Percentiles rank a stretch among this genome's conserved stretches.
Conservation (phyloP, 2,888 invertebrate species). For the Pseudococcus viburni region DNA sequence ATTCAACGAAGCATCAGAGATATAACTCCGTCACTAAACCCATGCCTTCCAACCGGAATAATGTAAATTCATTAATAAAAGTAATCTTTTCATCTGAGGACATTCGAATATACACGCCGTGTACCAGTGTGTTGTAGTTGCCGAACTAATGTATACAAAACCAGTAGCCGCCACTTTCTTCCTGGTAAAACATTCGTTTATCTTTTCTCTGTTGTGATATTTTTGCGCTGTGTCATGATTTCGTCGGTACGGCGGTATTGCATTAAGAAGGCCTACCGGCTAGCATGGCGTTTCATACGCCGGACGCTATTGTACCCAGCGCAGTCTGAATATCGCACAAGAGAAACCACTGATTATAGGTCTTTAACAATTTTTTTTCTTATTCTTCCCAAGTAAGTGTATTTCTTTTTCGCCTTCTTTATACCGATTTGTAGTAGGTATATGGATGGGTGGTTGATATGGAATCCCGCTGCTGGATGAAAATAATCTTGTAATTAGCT, state of each 20-base stretch:
- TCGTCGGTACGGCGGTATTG: slow-evolving; percentile 56
- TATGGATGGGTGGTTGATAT: neutral
- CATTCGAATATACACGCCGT: slow-evolving; percentile 57
- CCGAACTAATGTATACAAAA: slow-evolving; percentile 58
- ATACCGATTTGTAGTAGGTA: neutral
- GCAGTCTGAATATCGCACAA: neutral
- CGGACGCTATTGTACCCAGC: neutral
- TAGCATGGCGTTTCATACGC: neutral
- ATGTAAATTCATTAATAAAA: slow-evolving; percentile 67
- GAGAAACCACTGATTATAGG: slow-evolving; percentile 61
- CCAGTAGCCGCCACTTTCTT: slow-evolving; percentile 66
- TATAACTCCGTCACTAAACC: slow-evolving; percentile 61
- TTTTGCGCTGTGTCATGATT: slow-evolving; percentile 65
- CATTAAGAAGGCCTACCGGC: slow-evolving; percentile 50
- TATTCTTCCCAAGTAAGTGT: neutral
- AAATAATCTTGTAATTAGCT: slow-evolving; percentile 55
- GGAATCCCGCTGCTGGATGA: neutral
- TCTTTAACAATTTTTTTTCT: slow-evolving; percentile 49
- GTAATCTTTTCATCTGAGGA: slow-evolving; percentile 66
- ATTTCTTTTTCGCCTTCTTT: slow-evolving; percentile 43
- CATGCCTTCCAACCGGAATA: slow-evolving; percentile 66
- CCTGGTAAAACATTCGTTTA: slow-evolving; percentile 65
- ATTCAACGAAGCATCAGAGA: slow-evolving; percentile 60
- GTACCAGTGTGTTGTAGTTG: slow-evolving; percentile 26
- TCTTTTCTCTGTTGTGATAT: slow-evolving; percentile 45